Percentiles rank a stretch among this genome's conserved stretches.
Conservation (phyloP, 2,797 vertebrate genomes). For the Paguma larvata region DNA sequence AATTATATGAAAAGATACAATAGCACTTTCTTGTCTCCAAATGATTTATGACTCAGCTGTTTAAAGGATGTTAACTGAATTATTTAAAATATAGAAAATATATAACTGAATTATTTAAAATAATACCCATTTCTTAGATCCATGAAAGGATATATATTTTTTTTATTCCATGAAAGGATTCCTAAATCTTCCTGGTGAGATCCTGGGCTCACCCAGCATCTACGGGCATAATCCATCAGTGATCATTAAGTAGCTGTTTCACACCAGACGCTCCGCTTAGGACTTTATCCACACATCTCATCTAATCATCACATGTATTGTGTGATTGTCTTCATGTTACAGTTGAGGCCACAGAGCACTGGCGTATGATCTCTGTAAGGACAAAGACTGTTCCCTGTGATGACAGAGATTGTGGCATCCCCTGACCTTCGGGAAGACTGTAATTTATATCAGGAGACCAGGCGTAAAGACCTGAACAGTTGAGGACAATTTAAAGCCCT, state of each 20-base stretch:
- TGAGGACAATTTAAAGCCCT: neutral
- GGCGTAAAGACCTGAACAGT: neutral
- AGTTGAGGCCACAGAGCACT: neutral
- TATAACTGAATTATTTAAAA: neutral
- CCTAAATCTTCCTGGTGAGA: neutral
- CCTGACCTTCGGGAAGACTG: neutral
- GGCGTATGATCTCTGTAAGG: neutral
- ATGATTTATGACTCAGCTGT: neutral
- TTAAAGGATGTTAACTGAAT: neutral
- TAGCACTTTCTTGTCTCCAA: neutral
- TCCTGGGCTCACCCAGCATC: accelerated
- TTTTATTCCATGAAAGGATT: neutral
- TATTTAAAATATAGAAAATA: neutral
- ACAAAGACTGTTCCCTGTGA: accelerated
- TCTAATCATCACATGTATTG: accelerated
- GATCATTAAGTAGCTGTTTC: neutral
- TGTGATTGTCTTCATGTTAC: neutral
- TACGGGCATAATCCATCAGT: accelerated
- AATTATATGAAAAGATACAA: neutral
- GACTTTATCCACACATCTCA: accelerated
- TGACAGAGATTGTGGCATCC: neutral
- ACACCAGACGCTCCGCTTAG: accelerated
- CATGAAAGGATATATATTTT: neutral
- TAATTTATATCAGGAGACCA: neutral
- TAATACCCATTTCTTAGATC: neutral